These are phyloP conservation scores for Axinella damicornis DNA, from an alignment of 37 sponge, comb jelly and placozoan genomes.

Conservation along the genomic window DNA sequence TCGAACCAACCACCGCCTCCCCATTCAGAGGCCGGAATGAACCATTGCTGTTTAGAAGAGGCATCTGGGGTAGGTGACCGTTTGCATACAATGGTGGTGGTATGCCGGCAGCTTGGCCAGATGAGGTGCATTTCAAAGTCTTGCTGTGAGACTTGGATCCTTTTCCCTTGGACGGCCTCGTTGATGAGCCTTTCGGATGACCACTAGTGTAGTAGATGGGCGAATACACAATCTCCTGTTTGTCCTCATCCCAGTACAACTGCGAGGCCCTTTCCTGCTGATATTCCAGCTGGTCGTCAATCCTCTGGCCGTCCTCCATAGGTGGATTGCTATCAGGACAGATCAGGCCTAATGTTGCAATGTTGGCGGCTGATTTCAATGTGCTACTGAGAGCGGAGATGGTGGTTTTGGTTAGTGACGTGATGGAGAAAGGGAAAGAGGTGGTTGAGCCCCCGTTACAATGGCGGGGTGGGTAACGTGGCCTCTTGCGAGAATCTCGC, in stretches of 20 bases:
- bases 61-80: no score
- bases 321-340: not conserved
- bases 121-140: no score
- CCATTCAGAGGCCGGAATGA: no score
- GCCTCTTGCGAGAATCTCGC: not conserved
- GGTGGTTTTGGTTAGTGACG: slow-evolving; percentile 35
- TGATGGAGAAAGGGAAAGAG: not conserved
- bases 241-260: slow-evolving; percentile 46
- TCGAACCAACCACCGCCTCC: no score
- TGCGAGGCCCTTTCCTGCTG: slow-evolving; percentile 16
- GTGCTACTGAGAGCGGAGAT: slow-evolving; percentile 43
- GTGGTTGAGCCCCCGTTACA: not conserved
- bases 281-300: slow-evolving; percentile 59
- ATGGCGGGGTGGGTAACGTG: not conserved
- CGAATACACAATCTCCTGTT: slow-evolving; percentile 41
- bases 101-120: no score
- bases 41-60: no score
- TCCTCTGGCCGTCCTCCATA: slow-evolving; percentile 48
- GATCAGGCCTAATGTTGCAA: slow-evolving; percentile 25
- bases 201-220: slow-evolving; percentile 26
- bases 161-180: no score
- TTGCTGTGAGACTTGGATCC: no score
- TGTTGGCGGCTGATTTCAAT: slow-evolving; percentile 28
- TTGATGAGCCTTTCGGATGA: no score
- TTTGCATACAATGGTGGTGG: no score